A percentile compares a stretch with the other conserved stretches of the same genome.
These are phyloP conservation scores for Falco cherrug DNA, from an alignment of 2,797 vertebrate genomes.

Conservation along the genomic window DNA sequence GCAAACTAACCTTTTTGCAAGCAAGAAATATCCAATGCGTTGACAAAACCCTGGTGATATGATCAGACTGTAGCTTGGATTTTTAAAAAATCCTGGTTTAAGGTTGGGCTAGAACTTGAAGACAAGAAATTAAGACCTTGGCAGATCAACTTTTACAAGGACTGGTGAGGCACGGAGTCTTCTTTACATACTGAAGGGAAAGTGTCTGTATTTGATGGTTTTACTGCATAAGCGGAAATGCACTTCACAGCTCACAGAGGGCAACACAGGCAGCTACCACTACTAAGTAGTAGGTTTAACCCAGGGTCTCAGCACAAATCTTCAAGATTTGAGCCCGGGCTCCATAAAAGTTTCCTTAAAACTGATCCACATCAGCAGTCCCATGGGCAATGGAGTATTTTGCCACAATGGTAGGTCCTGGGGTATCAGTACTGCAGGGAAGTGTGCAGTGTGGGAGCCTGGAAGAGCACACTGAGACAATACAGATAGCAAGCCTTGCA, in stretches of 20 bases:
- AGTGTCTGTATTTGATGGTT: slow-evolving; percentile 70
- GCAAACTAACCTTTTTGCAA: neutral
- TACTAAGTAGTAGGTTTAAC: slow-evolving; percentile 60
- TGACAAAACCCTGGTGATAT: neutral
- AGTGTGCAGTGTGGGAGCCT: neutral
- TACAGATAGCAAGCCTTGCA: neutral
- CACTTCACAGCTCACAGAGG: slow-evolving; percentile 67
- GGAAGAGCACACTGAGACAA: neutral
- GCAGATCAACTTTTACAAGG: neutral
- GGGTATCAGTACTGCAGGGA: neutral
- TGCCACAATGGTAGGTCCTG: neutral
- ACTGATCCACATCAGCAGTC: neutral
- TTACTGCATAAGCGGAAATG: slow-evolving; percentile 74
- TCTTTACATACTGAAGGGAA: slow-evolving; percentile 37
- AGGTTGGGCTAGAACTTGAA: neutral
- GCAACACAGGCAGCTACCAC: slow-evolving; percentile 72
- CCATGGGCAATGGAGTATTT: neutral
- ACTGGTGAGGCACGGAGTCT: neutral
- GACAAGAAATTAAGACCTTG: neutral
- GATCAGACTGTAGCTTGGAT: neutral
- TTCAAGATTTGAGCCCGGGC: neutral
- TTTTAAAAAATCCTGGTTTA: neutral
- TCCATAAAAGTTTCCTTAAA: neutral
- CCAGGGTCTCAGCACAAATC: neutral
- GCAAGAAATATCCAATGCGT: neutral